Conservation (phyloP, 2,113 vertebrate species). For the Nannobrachium achirus region DNA sequence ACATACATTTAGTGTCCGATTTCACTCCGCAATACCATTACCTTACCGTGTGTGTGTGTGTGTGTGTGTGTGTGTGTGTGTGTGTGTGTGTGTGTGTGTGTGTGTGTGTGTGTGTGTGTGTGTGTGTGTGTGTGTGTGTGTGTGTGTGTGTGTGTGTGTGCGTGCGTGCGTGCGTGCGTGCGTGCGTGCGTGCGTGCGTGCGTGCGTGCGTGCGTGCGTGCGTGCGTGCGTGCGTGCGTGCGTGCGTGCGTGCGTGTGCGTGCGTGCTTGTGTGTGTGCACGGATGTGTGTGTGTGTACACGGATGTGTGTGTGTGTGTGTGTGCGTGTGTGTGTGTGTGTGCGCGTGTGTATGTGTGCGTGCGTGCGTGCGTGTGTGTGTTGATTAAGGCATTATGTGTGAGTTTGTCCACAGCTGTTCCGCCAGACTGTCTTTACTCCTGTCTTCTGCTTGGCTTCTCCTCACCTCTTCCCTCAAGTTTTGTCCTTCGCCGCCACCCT, state of each 20-base stretch:
- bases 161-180: no score
- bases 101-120: background rate
- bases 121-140: background rate
- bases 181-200: background rate
- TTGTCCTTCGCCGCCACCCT: slow-evolving; percentile 6
- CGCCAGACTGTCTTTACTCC: slow-evolving; percentile 9
- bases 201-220: slow-evolving; percentile 14
- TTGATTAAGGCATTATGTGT: slow-evolving; percentile 56
- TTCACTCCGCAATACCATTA: background rate
- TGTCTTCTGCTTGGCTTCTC: slow-evolving; percentile 17
- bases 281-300: background rate
- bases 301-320: background rate
- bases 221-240: slow-evolving; percentile 7
- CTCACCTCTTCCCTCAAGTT: slow-evolving; percentile 27
- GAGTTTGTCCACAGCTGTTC: slow-evolving; percentile 55
- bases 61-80: slow-evolving; percentile 13
- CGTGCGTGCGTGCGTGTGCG: background rate
- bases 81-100: slow-evolving; percentile 18
- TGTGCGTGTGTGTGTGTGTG: slow-evolving; percentile 21
- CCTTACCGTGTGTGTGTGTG: slow-evolving; percentile 31
- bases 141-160: no score
- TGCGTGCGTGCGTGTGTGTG: slow-evolving; percentile 28
- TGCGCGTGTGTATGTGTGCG: background rate
- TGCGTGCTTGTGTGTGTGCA: no score
- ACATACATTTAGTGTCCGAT: no score